Evolutionary conservation across 2,113 vertebrate species (phyloP).

Genomic region (Peromyscus californicus): DNA sequence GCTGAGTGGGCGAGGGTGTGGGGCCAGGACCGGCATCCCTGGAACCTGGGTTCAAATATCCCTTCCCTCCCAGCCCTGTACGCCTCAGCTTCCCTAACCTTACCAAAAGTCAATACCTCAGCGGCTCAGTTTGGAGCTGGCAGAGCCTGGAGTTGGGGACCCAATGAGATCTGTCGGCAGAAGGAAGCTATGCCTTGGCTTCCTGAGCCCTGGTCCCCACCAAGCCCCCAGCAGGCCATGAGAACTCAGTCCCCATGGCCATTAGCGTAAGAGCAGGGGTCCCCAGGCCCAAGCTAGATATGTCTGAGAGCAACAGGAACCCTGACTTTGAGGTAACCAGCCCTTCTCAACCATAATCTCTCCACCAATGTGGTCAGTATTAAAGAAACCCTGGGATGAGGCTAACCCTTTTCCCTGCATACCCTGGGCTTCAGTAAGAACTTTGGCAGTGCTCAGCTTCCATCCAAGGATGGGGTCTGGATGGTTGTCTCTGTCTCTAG

Average conservation of each 20-base stretch:
- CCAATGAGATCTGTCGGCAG: accelerated
- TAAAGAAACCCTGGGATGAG: neutral
- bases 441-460: neutral
- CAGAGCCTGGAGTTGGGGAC: neutral
- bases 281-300: neutral
- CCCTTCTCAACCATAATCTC: neutral
- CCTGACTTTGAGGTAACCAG: neutral
- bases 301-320: neutral
- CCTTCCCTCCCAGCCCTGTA: accelerated
- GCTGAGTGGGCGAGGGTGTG: neutral
- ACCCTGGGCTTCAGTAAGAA: accelerated
- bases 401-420: neutral
- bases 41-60: neutral
- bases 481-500: constrained; percentile 78
- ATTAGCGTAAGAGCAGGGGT: neutral
- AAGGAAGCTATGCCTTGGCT: neutral
- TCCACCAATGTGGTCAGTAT: neutral
- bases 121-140: neutral
- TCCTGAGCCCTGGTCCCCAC: neutral
- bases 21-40: neutral
- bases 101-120: neutral
- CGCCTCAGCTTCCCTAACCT: neutral
- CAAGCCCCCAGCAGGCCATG: neutral
- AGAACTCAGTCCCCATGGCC: neutral
- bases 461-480: neutral